Evolutionary conservation across 2,888 invertebrate species (phyloP).

Genomic region (Cenopis cana): DNA sequence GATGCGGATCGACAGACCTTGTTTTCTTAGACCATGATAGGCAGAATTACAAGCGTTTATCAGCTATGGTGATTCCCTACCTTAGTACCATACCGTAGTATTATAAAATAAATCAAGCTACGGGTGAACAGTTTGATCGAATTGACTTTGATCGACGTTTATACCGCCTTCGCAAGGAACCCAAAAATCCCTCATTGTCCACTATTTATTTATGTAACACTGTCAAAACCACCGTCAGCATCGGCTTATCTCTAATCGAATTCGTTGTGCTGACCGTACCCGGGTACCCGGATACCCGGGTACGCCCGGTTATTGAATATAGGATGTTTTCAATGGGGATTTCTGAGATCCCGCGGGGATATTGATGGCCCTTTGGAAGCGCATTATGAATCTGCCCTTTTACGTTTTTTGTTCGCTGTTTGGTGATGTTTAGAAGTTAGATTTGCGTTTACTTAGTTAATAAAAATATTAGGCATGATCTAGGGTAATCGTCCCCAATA

Average conservation of each 20-base stretch:
- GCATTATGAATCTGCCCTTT: slow-evolving; percentile 52
- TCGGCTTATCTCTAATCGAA: slow-evolving; percentile 34
- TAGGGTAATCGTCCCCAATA: too few species aligned
- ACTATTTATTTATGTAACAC: slow-evolving; percentile 23
- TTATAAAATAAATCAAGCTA: too few species aligned
- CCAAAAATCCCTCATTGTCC: slow-evolving; percentile 9
- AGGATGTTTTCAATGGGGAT: slow-evolving; percentile 59
- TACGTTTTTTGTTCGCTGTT: slow-evolving; percentile 23
- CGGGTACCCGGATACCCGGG: background rate
- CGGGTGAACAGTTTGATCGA: too few species aligned
- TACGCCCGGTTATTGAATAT: slow-evolving; percentile 45
- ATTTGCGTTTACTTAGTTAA: too few species aligned
- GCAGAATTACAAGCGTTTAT: too few species aligned
- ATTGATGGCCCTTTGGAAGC: slow-evolving; percentile 53
- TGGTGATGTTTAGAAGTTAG: background rate
- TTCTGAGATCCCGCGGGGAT: slow-evolving; percentile 55
- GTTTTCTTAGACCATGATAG: too few species aligned
- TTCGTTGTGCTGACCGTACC: slow-evolving; percentile 27
- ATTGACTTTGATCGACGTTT: background rate
- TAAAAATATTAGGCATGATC: too few species aligned
- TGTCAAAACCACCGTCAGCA: slow-evolving; percentile 20
- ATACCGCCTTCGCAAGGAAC: background rate
- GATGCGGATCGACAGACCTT: too few species aligned
- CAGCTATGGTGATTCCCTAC: too few species aligned
- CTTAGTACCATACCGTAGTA: too few species aligned